Evolutionary conservation across 1,140 invertebrate species (phyloP), one percentile per base, ranked within the genome.

Genomic region (Brachionus angularis): DNA sequence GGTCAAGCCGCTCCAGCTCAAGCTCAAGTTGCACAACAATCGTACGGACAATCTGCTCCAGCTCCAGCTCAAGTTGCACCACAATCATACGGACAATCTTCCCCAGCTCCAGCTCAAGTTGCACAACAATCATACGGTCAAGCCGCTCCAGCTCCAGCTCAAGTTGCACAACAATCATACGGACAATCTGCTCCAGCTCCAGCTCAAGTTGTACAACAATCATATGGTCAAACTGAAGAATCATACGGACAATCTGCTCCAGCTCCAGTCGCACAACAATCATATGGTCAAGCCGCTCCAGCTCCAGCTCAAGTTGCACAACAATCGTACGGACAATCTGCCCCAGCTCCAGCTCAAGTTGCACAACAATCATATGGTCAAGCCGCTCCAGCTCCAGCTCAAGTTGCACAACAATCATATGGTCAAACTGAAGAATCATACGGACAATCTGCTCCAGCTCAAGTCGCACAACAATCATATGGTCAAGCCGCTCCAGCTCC

Each of bases 41-140:
- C 8, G 33, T 33, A 25, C 29, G 29, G 36, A 25, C 23, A 7
- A n/a, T 7, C 14, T n/a, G 18, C 33, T 7, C 18, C 23, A 27
- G 50, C 50, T 31, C 50, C 33, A 39, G 18, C 25, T 8, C 53
- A 36, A 39, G 21, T 39, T 14, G 23, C 27, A 36, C 25, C 25
- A 52, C 49, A 52, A 52, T 25, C 18, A 52, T 52, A 55, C n/a
- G 16, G 4, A 47, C 52, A 55, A 55, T 14, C 27, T 18, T 55
- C 31, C 29, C 16, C 27, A 23, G 52, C 52, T 5, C 52, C 52
- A 52, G 49, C 29, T 25, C 49, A 52, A 52, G 21, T 27, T 12
- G 21, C 4, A 52, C 49, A 52, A 52, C 25, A 23, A 52, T 27
- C n/a, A n/a, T n/a, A n/a, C n/a, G n/a, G n/a, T n/a, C n/a, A 23